Conservation (phyloP, 2,797 vertebrate species). For the Rhadinocentrus ornatus region DNA sequence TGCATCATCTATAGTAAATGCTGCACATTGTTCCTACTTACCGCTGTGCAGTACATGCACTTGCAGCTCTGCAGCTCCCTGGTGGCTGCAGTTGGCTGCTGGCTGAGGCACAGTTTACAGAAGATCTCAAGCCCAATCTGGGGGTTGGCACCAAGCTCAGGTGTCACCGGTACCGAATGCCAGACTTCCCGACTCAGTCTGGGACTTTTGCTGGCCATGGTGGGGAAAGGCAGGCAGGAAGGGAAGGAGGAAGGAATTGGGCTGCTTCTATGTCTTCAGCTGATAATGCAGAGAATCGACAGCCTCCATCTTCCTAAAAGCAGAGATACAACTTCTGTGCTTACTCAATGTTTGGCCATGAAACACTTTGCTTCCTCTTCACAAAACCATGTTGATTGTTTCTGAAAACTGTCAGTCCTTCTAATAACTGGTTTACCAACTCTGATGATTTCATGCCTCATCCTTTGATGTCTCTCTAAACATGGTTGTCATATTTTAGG, state of each 20-base stretch:
- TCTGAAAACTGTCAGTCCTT: constrained; percentile 12
- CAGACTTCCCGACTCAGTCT: constrained; percentile 17
- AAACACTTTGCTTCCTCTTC: constrained; percentile 2
- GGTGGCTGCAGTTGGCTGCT: constrained; percentile 85
- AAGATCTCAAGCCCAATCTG: constrained; percentile 63
- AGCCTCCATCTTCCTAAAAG: constrained; percentile 78
- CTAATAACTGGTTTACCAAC: constrained; percentile 8
- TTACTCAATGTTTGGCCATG: too few species aligned
- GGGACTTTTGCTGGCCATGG: constrained; percentile 68
- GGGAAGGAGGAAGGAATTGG: constrained; percentile 15
- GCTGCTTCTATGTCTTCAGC: constrained; percentile 72
- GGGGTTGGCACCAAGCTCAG: not conserved
- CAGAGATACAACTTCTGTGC: constrained; percentile 22
- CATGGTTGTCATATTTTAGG: constrained; percentile 13
- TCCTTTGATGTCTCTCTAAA: constrained; percentile 8
- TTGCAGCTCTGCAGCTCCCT: constrained; percentile 88
- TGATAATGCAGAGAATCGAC: constrained; percentile 47
- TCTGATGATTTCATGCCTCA: constrained; percentile 26
- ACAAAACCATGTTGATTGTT: constrained; percentile 15
- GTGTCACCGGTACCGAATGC: constrained; percentile 12
- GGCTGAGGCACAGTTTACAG: constrained; percentile 94
- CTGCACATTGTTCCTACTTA: constrained; percentile 76
- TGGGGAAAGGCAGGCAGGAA: not conserved
- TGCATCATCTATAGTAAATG: not conserved
- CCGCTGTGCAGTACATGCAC: constrained; percentile 91